These are phyloP conservation scores for Monomorium pharaonis DNA, from an alignment of 1,140 invertebrate species.

Conservation along the genomic window DNA sequence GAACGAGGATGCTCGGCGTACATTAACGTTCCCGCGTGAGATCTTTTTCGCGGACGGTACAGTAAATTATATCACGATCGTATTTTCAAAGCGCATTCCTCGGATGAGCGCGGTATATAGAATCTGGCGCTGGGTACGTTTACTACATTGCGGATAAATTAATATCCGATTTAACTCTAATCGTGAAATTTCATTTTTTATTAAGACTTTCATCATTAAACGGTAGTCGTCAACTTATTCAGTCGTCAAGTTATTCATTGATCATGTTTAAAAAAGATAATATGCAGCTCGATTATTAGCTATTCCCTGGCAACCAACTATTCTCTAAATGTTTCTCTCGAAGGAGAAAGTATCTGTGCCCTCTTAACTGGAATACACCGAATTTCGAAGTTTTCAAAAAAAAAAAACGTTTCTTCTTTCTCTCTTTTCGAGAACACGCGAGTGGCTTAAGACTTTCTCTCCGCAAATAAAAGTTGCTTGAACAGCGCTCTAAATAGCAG, in stretches of 20 bases:
- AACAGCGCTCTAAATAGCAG: neutral
- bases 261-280: neutral
- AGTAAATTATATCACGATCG: conserved; percentile 48
- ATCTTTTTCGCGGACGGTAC: conserved; percentile 47
- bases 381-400: neutral
- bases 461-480: neutral
- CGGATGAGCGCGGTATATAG: neutral
- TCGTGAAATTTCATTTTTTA: neutral
- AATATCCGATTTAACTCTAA: neutral
- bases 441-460: neutral
- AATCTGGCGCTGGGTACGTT: neutral
- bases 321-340: neutral
- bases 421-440: neutral
- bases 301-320: neutral
- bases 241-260: neutral
- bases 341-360: neutral
- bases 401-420: neutral
- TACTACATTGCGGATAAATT: neutral
- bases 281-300: no score
- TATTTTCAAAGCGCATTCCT: conserved; percentile 1
- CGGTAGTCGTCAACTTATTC: neutral
- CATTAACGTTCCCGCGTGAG: conserved; percentile 52
- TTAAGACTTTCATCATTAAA: neutral
- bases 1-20: conserved; percentile 33
- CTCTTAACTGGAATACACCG: neutral